A percentile compares a stretch with the other conserved stretches of the same genome.
phyloP scores from a whole-genome alignment of 2,113 vertebrate genomes.

The Cardinalis cardinalis region DNA sequence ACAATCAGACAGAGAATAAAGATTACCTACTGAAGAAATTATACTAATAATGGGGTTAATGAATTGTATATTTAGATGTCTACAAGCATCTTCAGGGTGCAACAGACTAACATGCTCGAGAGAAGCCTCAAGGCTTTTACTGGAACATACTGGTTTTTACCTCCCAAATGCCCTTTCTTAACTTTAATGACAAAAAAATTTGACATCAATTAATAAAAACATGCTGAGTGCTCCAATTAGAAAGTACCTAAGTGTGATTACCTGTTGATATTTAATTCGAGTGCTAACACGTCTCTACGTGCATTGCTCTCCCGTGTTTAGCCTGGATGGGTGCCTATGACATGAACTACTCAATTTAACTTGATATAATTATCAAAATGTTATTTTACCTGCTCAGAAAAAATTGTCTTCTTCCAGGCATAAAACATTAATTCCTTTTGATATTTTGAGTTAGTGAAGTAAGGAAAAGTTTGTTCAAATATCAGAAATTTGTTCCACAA shows the following conservation, averaged over 20 bases:
- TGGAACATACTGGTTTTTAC: background rate
- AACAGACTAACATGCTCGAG: background rate
- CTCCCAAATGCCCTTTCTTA: background rate
- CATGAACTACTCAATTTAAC: background rate
- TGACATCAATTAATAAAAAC: background rate
- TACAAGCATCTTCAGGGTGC: background rate
- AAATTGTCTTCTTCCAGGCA: background rate
- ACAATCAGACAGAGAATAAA: background rate
- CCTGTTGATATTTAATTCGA: background rate
- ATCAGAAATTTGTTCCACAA: background rate
- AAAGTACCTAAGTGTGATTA: background rate
- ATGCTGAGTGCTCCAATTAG: background rate
- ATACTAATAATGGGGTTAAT: background rate
- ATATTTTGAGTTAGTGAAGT: background rate
- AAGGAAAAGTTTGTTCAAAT: background rate
- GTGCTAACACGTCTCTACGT: background rate
- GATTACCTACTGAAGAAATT: background rate
- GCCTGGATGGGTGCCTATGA: background rate
- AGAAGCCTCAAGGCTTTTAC: background rate
- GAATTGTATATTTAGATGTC: background rate
- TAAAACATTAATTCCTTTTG: background rate
- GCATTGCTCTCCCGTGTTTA: background rate
- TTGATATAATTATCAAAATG: background rate
- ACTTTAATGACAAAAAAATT: background rate
- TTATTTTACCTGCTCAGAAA: constrained; percentile 26